Evolutionary conservation across 2,888 invertebrate species (phyloP), one percentile per base, ranked within the genome.

Genomic region (Rotaria socialis): DNA sequence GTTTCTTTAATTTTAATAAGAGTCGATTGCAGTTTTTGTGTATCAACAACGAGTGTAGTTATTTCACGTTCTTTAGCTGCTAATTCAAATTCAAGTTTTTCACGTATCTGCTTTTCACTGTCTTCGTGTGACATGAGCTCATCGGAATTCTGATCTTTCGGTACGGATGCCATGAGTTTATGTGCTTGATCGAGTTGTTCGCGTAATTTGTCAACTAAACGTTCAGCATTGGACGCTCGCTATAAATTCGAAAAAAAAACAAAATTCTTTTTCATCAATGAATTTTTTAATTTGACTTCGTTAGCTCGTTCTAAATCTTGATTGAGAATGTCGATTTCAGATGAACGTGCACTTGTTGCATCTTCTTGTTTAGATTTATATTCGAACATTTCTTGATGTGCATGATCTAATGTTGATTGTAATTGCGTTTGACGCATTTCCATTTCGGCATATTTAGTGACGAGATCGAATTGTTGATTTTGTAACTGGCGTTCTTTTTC

Each of bases 51-150:
- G 91, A 97, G 93, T 92, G 96, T 96, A 89, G 94, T 94, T 92
- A 96, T 97, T 95, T 97, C 96, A 94, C 96, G 96, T 91, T 97
- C 97, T 93, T 97, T 97, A 92, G 96, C 94, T 91, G 95, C 95
- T 89, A 97, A 93, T 92, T 97, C 96, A 89, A 94, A 94, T 92
- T 96, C 95, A 90, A 95, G 92, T 47, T 86, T 85, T 75, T 55
- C 67, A 86, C 84, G 27, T 47, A 47, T 22, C 41, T 47, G 47
- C 85, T 91, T 89, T 90, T 91, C 91, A 88, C 91, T 90, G 90
- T 91, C 91, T 89, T 91, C 91, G 87, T 92, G 90, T 43, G 7
- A 41, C 27, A 47, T 43, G 87, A 92, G 90, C 88, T 91, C 91
- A 88, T 92, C 90, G 91, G 91, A 88, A 91, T 91, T 67, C 90